phyloP scores from a whole-genome alignment of 2,113 vertebrate genomes.

The Paedocypris sp. region DNA sequence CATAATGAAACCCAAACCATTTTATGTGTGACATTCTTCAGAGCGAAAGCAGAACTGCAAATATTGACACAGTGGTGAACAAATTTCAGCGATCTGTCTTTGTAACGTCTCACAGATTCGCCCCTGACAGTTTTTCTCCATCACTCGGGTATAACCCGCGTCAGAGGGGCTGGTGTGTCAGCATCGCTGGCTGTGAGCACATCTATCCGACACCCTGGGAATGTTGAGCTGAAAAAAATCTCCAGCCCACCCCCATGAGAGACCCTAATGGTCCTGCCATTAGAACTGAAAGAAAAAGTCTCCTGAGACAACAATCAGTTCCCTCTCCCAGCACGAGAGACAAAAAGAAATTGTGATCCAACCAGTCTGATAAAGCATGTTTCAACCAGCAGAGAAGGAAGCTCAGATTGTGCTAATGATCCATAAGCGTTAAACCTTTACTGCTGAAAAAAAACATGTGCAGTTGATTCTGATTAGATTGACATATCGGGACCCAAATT shows the following conservation, averaged over 20 bases:
- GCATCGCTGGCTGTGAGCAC: conserved; percentile 44
- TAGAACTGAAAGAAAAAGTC: not conserved
- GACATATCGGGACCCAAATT: no score
- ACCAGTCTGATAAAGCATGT: not conserved
- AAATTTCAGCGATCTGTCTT: conserved; percentile 4
- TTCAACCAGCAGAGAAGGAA: conserved; percentile 19
- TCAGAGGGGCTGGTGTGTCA: conserved; percentile 56
- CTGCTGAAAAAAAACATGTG: not conserved
- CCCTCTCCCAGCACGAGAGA: not conserved
- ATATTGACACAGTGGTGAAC: conserved; percentile 24
- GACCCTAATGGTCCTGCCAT: conserved; percentile 37
- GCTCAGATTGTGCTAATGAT: conserved; percentile 12
- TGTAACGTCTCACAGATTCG: conserved; percentile 1
- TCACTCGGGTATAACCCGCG: conserved; percentile 15
- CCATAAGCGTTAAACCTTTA: not conserved
- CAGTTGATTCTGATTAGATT: no score
- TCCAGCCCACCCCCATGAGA: conserved; percentile 33
- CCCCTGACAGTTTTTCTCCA: not conserved
- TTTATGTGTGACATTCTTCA: conserved; percentile 18
- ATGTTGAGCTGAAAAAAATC: conserved; percentile 32
- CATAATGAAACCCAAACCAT: not conserved
- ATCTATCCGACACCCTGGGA: conserved; percentile 64
- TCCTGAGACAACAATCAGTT: conserved; percentile 10
- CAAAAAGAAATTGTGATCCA: not conserved
- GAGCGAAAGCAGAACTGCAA: conserved; percentile 40